Evolutionary conservation across 2,888 invertebrate species (phyloP), one percentile per base, ranked within the genome.

Genomic region (Catocala sponsa): DNA sequence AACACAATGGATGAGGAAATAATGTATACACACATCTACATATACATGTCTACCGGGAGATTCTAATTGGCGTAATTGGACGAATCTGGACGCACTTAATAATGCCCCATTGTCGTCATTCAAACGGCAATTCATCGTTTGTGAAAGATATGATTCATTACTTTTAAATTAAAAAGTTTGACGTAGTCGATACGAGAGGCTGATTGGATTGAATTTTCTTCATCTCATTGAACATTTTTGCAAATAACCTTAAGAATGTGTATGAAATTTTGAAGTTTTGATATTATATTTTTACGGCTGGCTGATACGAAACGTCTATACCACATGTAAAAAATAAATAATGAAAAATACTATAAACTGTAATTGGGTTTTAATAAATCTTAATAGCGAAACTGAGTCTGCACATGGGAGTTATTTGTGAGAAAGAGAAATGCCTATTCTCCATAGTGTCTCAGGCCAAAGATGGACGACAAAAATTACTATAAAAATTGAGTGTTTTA

Each of bases 11-110:
- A 89, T 85, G 89, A 92, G 92, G 92, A 94, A 91, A 92, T 92
- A 92, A 92, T 91, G 89, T 82, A 89, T 84, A 83, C 81, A 80
- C 74, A 77, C 76, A 76, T 72, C 79, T 78, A 72, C 83, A 84
- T 81, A 77, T 86, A 86, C 83, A 85, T 83, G 84, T 83, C 85
- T 87, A 88, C 90, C 89, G 88, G 91, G 90, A 89, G 89, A 91
- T 89, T 91, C 91, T 94, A 94, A 94, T 94, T 94, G 93, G 90
- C 88, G 90, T 94, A 94, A 94, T 94, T 94, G 93, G 87, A 87
- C 89, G 91, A 94, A 94, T 93, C 94, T 94, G 92, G 90, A 89
- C 88, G 89, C 87, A 88, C 91, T 91, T 92, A 93, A 94, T 94
- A 92, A 92, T 88, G 90, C 82, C 80, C 87, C 88, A 93, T 94